Evolutionary conservation across 2,888 invertebrate genomes (phyloP).

Genomic region (Biston betularia): DNA sequence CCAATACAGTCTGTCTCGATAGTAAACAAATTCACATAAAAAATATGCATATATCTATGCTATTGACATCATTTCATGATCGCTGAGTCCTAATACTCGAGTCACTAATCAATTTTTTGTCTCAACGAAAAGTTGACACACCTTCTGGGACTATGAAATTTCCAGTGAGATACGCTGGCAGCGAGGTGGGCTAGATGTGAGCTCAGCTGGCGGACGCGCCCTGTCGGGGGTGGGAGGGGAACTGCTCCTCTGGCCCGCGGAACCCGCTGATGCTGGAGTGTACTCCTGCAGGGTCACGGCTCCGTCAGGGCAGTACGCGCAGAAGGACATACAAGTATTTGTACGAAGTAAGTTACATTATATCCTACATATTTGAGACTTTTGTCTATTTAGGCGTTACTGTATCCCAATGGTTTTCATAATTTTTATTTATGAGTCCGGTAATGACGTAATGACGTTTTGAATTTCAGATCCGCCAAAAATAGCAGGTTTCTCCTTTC

Average conservation of each 20-base stretch:
- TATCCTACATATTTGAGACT: too few species aligned
- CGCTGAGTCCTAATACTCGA: too few species aligned
- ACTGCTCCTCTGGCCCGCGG: slow-evolving; percentile 84
- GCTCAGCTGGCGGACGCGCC: slow-evolving; percentile 62
- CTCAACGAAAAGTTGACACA: not conserved
- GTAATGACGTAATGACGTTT: not conserved
- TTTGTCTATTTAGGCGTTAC: too few species aligned
- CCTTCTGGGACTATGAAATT: not conserved
- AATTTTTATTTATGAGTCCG: too few species aligned
- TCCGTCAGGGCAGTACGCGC: slow-evolving; percentile 90
- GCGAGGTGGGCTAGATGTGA: slow-evolving; percentile 69
- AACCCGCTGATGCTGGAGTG: slow-evolving; percentile 89
- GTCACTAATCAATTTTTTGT: not conserved
- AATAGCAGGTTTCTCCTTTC: slow-evolving; percentile 94
- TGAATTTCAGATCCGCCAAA: slow-evolving; percentile 89
- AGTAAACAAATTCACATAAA: too few species aligned
- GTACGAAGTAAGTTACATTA: slow-evolving; percentile 89
- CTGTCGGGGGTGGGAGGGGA: slow-evolving; percentile 67
- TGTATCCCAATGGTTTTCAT: too few species aligned
- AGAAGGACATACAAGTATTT: slow-evolving; percentile 90
- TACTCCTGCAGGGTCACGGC: slow-evolving; percentile 92
- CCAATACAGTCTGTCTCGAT: too few species aligned
- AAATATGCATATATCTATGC: too few species aligned
- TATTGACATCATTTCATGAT: too few species aligned
- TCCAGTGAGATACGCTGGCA: slow-evolving; percentile 79